Evolutionary conservation across 2,113 vertebrate genomes (phyloP).

Genomic region (Nymphicus hollandicus): DNA sequence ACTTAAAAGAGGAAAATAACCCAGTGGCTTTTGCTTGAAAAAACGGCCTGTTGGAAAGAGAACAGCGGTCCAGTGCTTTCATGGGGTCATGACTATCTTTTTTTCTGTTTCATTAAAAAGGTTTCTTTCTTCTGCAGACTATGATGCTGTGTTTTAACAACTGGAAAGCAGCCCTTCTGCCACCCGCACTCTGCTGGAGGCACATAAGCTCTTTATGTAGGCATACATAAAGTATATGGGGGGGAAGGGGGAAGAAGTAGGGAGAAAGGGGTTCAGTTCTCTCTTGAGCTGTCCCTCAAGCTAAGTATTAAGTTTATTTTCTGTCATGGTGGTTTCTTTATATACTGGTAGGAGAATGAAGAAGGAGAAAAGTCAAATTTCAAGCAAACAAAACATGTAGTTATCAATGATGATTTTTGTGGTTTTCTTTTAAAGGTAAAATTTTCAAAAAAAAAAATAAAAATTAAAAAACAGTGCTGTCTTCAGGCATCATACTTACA

Average conservation of each 20-base stretch:
- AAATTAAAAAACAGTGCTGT: not conserved
- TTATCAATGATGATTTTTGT: not conserved
- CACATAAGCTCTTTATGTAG: not conserved
- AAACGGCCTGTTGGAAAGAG: not conserved
- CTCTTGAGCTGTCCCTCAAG: not conserved
- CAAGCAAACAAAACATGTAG: not conserved
- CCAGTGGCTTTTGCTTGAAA: not conserved
- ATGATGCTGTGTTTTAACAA: not conserved
- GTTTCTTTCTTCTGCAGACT: not conserved
- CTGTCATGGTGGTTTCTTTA: not conserved
- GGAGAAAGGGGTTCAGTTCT: not conserved
- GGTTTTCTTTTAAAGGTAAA: not conserved
- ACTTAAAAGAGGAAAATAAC: not conserved
- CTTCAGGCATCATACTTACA: not conserved
- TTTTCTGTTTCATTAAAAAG: not conserved
- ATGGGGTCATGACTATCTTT: not conserved
- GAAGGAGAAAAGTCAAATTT: not conserved
- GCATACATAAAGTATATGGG: not conserved
- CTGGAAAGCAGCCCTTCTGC: not conserved
- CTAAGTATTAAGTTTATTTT: not conserved
- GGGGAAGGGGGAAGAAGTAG: not conserved
- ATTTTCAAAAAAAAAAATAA: not conserved
- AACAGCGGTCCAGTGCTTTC: not conserved
- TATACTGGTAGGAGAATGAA: not conserved
- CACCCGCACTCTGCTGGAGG: not conserved